These are phyloP conservation scores for Lateolabrax maculatus DNA, from an alignment of 2,797 vertebrate genomes.

Conservation along the genomic window DNA sequence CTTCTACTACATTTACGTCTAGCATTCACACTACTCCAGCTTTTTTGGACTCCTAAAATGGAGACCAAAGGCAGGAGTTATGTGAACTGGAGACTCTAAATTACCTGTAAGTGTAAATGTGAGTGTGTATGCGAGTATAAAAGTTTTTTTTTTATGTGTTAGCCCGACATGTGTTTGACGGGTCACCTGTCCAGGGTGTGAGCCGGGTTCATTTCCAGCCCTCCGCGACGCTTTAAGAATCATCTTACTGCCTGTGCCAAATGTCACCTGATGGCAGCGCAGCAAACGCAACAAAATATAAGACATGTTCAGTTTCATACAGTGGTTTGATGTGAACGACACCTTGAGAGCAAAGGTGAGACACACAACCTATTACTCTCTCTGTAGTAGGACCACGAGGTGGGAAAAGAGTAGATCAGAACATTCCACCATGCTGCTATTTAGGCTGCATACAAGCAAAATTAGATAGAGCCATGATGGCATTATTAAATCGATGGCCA, in stretches of 20 bases:
- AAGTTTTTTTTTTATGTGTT: no score
- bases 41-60: no score
- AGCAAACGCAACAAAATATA: neutral
- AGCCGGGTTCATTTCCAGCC: no score
- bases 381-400: neutral
- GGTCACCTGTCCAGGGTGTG: no score
- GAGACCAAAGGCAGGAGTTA: no score
- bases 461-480: neutral
- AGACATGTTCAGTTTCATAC: neutral
- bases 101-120: no score
- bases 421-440: neutral
- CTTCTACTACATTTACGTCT: no score
- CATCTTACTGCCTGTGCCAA: neutral
- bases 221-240: neutral
- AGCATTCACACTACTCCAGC: no score
- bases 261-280: neutral
- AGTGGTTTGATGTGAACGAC: neutral
- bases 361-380: neutral
- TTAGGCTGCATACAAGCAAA: neutral
- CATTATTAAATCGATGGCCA: conserved; percentile 35
- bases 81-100: no score
- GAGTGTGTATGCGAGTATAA: no score
- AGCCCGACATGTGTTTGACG: no score
- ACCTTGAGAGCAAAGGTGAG: neutral
- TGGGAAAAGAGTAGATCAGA: neutral